phyloP scores from a whole-genome alignment of 2,888 invertebrate species.

The Eurytoma adleriae region DNA sequence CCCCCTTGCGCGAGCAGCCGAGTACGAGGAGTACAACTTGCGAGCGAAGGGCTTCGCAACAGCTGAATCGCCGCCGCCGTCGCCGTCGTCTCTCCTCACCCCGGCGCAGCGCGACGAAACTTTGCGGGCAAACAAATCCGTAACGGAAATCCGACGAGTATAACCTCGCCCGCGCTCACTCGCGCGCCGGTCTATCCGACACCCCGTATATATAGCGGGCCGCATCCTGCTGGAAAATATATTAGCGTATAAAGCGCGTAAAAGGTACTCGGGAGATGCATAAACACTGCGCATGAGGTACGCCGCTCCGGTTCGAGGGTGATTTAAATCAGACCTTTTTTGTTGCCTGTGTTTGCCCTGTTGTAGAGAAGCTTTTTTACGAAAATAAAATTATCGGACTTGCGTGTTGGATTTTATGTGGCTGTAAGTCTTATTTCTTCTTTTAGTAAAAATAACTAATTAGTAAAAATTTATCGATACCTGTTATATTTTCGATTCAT shows the following conservation, averaged over 20 bases:
- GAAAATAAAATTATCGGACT: too few relatives aligned
- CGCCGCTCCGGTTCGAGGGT: too few relatives aligned
- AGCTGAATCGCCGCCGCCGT: slow-evolving; percentile 67
- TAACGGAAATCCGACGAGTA: slow-evolving; percentile 69
- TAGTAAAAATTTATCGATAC: too few relatives aligned
- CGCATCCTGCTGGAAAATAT: background rate
- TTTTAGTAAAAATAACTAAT: too few relatives aligned
- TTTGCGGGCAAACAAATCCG: slow-evolving; percentile 75
- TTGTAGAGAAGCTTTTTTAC: background rate
- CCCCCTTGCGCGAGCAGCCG: background rate
- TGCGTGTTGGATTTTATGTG: too few relatives aligned
- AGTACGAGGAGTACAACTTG: slow-evolving; percentile 62
- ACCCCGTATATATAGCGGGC: too few relatives aligned
- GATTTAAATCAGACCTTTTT: too few relatives aligned
- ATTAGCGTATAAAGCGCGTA: background rate
- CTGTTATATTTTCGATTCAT: too few relatives aligned
- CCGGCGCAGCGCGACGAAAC: slow-evolving; percentile 66
- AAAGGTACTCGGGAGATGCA: background rate
- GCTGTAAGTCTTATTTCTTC: background rate
- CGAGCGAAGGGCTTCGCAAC: slow-evolving; percentile 70
- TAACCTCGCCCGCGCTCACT: slow-evolving; percentile 3
- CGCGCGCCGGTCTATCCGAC: background rate
- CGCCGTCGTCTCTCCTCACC: slow-evolving; percentile 10
- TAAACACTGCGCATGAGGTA: background rate
- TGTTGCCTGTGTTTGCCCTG: background rate